Base-by-base conservation (phyloP, 2,888 invertebrate genomes). In the Drosophila percnosoma region DNA sequence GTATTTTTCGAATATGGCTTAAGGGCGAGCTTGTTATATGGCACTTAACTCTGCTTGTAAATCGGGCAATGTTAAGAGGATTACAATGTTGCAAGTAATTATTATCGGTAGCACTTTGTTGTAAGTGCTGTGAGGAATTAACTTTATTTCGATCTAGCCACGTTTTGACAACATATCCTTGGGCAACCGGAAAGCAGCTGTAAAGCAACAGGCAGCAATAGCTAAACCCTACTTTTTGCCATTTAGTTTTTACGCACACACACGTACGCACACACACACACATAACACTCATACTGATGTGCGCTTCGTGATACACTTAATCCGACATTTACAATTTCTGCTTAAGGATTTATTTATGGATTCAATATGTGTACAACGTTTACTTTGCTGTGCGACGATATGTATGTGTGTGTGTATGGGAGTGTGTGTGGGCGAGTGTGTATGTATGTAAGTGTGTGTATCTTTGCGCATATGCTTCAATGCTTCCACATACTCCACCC, bases 251-350 rank as follows among this genome's bases (percentile, higher is more conserved):
- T 78, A 85, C 33, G 42, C 31, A 60, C 59, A 45, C 64, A 61
- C 54, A 54, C 53, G 45, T 60, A 51, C 61, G 53, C 40, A 36
- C 59, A 54, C 63, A 65, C 58, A 45, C 42, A 29, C 53, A 54
- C 38, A 59, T 27, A 38, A 63, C 29, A 29, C 8, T 42, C 33
- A 11, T 40, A 15, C 52, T 68, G 54, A 58, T 60, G 73, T 65
- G 67, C 52, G 68, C 68, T 67, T 54, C 63, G 73, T 72, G 89
- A 89, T 90, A 90, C 81, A 83, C 75, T 87, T 90, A 87, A 87
- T 89, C 87, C 80, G 90, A 90, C 90, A 87, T 87, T 90, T 87
- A 87, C 90, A 87, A 87, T 90, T 90, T 90, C 89, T 89, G 87
- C 87, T 89, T 87, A 87, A 89, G 81, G 87, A 87, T 87, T 87